Base-by-base conservation (phyloP, 2,113 vertebrate species). In the Centropristis striata region DNA sequence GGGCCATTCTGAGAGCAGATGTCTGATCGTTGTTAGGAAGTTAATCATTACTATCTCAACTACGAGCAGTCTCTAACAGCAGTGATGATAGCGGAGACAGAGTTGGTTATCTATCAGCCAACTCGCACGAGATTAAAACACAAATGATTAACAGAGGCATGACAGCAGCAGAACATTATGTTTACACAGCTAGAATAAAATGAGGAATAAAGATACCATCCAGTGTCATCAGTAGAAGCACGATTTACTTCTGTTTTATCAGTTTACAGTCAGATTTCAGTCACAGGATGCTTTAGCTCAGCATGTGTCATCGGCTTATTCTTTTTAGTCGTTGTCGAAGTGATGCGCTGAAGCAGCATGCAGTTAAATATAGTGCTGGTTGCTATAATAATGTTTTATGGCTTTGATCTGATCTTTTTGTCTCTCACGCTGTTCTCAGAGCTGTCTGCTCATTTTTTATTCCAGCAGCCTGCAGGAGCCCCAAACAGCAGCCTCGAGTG, bases 31-130 rank as follows among this genome's bases (percentile, higher is more conserved):
- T 8, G 23, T 82, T 66, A 4, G 59, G 53, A 77, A 80, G 86
- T 88, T 86, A 87, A 87, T 87, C 66, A 84, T 88, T 82, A 10
- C 13, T 70, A 5, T 32, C 20, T 61, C 16, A 0, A 37, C 18
- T n/a, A 7, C 14, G 42, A n/a, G n/a, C n/a, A n/a, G n/a, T n/a
- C 6, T 32, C 32, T 32, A 32, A 4, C 32, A 32, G 32, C 32
- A 32, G 32, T 6, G 32, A 4, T 32, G 6, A 6, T 32, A 32
- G 36, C n/a, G 4, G 25, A 80, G 64, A 55, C 28, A 0, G 39
- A 70, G 23, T 13, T 67, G 6, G 54, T 57, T 53, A 60, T 84
- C 36, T 44, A 46, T 60, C 55, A 4, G 20, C 37, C 8, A 18
- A 21, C 68, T 44, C 68, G 2, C 39, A 53, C 1, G 5, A 73